Conservation (phyloP, 2,797 vertebrate genomes). For the Novumbra hubbsi region DNA sequence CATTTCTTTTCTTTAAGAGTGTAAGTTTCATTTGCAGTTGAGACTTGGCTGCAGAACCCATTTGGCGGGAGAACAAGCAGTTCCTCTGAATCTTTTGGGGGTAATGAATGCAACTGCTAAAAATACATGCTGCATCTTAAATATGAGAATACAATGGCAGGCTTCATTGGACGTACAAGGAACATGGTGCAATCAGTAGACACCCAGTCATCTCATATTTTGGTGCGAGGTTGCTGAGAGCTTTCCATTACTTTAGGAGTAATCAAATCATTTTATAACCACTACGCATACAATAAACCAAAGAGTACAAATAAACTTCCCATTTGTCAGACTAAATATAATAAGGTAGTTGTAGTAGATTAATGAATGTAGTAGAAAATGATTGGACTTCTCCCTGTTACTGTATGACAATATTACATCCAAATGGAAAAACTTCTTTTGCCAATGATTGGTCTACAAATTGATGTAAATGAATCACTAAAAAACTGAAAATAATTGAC, state of each 20-base stretch:
- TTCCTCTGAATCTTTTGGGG: constrained; percentile 24
- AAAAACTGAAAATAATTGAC: too few species aligned
- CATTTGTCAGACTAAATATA: not conserved
- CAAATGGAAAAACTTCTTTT: too few species aligned
- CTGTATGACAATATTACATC: too few species aligned
- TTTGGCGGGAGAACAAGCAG: constrained; percentile 21
- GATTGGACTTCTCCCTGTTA: not conserved
- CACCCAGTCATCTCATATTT: not conserved
- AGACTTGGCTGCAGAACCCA: not conserved
- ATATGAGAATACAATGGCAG: not conserved
- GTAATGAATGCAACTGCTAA: constrained; percentile 11
- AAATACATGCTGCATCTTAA: constrained; percentile 14
- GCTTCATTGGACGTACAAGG: not conserved
- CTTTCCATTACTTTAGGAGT: not conserved
- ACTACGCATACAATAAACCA: not conserved
- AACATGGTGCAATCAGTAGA: not conserved
- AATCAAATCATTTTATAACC: not conserved
- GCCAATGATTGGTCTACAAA: too few species aligned
- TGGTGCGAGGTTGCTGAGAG: not conserved
- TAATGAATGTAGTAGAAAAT: not conserved
- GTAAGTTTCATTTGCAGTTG: not conserved
- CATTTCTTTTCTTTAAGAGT: not conserved
- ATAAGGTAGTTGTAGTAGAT: not conserved
- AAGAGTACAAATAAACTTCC: not conserved
- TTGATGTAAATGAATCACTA: too few species aligned